These are phyloP conservation scores for Phylloscopus trochilus DNA, from an alignment of 2,113 vertebrate genomes.

Conservation along the genomic window DNA sequence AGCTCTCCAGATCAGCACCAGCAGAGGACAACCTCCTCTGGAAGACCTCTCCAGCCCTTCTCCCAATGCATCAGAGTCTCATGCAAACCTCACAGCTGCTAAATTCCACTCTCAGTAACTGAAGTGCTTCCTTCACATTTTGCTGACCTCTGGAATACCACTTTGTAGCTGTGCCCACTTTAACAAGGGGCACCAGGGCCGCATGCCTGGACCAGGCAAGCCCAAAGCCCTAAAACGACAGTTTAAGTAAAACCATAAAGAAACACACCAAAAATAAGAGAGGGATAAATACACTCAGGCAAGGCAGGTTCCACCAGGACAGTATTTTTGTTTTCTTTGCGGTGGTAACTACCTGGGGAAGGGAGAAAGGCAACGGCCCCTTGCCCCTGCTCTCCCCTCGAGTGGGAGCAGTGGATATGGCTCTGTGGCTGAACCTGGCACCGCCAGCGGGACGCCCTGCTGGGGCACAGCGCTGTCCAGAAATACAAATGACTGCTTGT, in stretches of 20 bases:
- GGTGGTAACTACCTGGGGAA: constrained; percentile 42
- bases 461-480: constrained; percentile 37
- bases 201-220: background rate
- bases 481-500: constrained; percentile 55
- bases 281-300: constrained; percentile 32
- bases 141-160: constrained; percentile 33
- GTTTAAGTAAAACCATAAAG: constrained; percentile 41
- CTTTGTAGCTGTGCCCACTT: background rate
- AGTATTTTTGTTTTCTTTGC: constrained; percentile 15
- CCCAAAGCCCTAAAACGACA: constrained; percentile 42
- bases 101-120: constrained; percentile 35
- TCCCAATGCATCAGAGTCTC: background rate
- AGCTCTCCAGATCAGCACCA: background rate
- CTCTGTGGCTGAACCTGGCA: constrained; percentile 7
- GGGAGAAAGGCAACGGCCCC: background rate
- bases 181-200: background rate
- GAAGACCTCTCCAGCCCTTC: constrained; percentile 9
- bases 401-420: background rate
- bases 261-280: constrained; percentile 53
- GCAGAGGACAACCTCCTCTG: background rate
- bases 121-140: constrained; percentile 49
- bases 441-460: background rate
- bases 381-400: constrained; percentile 1
- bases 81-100: constrained; percentile 18
- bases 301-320: constrained; percentile 47